phyloP scores from a whole-genome alignment of 2,888 invertebrate genomes.

The Elegia similella region DNA sequence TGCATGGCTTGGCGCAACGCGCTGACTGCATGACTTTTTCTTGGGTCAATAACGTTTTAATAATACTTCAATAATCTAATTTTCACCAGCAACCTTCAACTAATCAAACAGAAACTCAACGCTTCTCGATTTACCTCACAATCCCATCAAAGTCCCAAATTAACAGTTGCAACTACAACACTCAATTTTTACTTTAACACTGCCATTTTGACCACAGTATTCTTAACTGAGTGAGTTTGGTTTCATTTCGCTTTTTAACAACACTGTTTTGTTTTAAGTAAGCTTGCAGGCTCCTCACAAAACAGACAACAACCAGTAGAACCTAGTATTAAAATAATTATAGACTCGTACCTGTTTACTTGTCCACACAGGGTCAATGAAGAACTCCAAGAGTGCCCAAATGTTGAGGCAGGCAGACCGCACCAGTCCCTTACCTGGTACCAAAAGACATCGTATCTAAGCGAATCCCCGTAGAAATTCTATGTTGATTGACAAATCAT shows the following conservation, averaged over 20 bases:
- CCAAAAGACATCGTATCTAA: constrained; percentile 64
- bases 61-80: background rate
- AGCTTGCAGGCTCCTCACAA: constrained; percentile 35
- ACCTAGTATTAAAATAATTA: constrained; percentile 49
- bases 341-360: constrained; percentile 71
- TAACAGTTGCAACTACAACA: constrained; percentile 28
- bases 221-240: constrained; percentile 30
- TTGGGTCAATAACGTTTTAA: constrained; percentile 47
- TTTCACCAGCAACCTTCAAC: constrained; percentile 8
- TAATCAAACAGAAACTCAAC: constrained; percentile 34
- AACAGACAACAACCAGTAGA: constrained; percentile 37
- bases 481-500: constrained; percentile 52
- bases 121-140: constrained; percentile 41
- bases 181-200: constrained; percentile 34
- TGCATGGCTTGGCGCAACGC: constrained; percentile 76
- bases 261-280: constrained; percentile 33
- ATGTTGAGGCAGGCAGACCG: constrained; percentile 84
- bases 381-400: constrained; percentile 85
- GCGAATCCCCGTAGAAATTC: constrained; percentile 68
- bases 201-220: constrained; percentile 14
- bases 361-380: constrained; percentile 83
- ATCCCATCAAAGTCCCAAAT: constrained; percentile 31
- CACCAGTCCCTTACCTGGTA: constrained; percentile 83
- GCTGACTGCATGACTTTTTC: constrained; percentile 70
- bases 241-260: constrained; percentile 48